Conservation (phyloP, 1,140 invertebrate genomes). For the Zaprionus nigranus region DNA sequence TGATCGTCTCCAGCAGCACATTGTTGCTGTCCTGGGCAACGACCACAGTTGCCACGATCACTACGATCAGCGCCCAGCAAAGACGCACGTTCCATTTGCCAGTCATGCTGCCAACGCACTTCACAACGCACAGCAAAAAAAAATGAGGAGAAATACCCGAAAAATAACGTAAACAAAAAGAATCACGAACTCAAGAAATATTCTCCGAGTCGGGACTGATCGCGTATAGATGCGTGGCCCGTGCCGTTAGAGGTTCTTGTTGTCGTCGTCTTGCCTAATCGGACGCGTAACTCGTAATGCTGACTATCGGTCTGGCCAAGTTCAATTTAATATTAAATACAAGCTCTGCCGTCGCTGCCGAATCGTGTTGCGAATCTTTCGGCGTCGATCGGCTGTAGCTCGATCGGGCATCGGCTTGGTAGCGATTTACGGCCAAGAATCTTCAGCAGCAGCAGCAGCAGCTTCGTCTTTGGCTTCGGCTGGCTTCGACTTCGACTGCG, state of each 20-base stretch:
- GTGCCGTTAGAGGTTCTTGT: slow-evolving; percentile 28
- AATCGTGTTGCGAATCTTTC: slow-evolving; percentile 56
- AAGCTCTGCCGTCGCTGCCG: slow-evolving; percentile 33
- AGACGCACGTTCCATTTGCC: slow-evolving; percentile 27
- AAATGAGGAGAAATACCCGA: slow-evolving; percentile 20
- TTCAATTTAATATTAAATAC: slow-evolving; percentile 83
- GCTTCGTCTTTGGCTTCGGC: slow-evolving; percentile 14
- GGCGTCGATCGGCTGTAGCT: slow-evolving; percentile 22
- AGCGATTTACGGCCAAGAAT: slow-evolving; percentile 8
- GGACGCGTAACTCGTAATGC: slow-evolving; percentile 76
- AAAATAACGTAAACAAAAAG: slow-evolving; percentile 10
- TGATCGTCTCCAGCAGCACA: slow-evolving; percentile 73
- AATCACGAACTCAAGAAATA: neutral
- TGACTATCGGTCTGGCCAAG: slow-evolving; percentile 70
- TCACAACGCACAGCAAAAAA: slow-evolving; percentile 39
- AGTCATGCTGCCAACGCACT: slow-evolving; percentile 43
- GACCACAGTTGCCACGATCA: slow-evolving; percentile 11
- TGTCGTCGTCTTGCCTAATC: slow-evolving; percentile 68
- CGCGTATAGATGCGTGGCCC: slow-evolving; percentile 53
- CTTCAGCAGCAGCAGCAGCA: slow-evolving; percentile 65
- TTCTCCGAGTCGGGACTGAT: slow-evolving; percentile 10
- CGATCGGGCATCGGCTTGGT: slow-evolving; percentile 10
- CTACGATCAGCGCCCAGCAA: slow-evolving; percentile 16
- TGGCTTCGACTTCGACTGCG: slow-evolving; percentile 5
- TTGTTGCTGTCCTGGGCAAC: slow-evolving; percentile 69